Evolutionary conservation across 2,888 invertebrate genomes (phyloP).

Genomic region (Phanerotoma sp.): DNA sequence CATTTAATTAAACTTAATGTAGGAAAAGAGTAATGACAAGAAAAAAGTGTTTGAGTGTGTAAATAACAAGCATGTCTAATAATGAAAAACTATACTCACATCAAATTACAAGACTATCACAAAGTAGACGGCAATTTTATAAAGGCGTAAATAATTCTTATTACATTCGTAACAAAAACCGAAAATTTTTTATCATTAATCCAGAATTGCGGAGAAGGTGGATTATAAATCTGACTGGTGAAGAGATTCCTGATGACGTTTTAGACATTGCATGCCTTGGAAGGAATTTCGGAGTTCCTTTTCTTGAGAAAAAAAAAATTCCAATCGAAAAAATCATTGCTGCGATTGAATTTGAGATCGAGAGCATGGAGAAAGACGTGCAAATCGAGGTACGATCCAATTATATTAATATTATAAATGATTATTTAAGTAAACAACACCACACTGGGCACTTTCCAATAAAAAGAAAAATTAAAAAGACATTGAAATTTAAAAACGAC

Average conservation of each 20-base stretch:
- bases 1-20: no score
- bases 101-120: no score
- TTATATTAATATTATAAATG: not conserved
- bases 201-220: no score
- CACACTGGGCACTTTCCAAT: not conserved
- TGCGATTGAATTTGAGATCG: conserved; percentile 8
- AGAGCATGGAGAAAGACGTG: not conserved
- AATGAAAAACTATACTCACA: no score
- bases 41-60: no score
- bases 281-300: conserved; percentile 18
- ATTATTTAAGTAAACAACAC: no score
- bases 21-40: no score
- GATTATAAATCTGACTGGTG: conserved; percentile 18
- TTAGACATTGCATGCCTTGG: conserved; percentile 17
- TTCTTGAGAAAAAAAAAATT: not conserved
- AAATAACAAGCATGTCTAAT: no score
- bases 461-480: not conserved
- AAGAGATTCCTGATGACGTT: conserved; percentile 15
- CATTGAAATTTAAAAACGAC: conserved; percentile 3
- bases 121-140: no score
- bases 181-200: no score
- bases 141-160: no score
- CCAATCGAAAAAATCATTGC: conserved; percentile 11
- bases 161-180: no score
- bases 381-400: not conserved